Percentiles rank a stretch among this genome's conserved stretches.
These are phyloP conservation scores for Naso thynnoides DNA, from an alignment of 2,797 vertebrate genomes.

Conservation along the genomic window DNA sequence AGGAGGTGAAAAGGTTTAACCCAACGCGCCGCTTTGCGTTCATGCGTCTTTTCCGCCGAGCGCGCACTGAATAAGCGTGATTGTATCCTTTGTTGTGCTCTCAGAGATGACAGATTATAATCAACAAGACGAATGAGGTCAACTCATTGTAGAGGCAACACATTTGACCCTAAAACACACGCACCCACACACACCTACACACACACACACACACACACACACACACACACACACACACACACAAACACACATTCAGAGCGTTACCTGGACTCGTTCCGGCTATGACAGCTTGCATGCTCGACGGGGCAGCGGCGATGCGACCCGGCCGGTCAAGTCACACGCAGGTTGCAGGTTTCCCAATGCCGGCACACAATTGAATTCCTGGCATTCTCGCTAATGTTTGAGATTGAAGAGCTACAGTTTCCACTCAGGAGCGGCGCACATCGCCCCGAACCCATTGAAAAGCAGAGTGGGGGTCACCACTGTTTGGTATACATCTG, in stretches of 20 bases:
- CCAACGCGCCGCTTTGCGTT: conserved; percentile 52
- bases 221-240: background rate
- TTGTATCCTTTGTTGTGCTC: conserved; percentile 76
- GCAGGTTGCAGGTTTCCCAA: conserved; percentile 81
- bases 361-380: conserved; percentile 85
- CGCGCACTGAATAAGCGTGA: conserved; percentile 68
- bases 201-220: background rate
- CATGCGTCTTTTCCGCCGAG: conserved; percentile 60
- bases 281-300: conserved; percentile 52
- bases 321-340: conserved; percentile 79
- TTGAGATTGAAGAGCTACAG: conserved; percentile 85
- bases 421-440: conserved; percentile 85
- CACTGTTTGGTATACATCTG: conserved; percentile 91
- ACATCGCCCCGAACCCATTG: conserved; percentile 86
- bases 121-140: conserved; percentile 79
- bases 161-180: conserved; percentile 69
- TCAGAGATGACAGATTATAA: conserved; percentile 75
- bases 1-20: conserved; percentile 61
- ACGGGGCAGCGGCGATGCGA: conserved; percentile 69
- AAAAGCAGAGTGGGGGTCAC: conserved; percentile 88
- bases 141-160: conserved; percentile 67
- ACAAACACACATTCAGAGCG: background rate
- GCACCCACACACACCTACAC: conserved; percentile 6
- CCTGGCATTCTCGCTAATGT: conserved; percentile 86
- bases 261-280: conserved; percentile 56